These are phyloP conservation scores for Botia kubotai DNA, from an alignment of 2,797 vertebrate genomes.

Conservation along the genomic window DNA sequence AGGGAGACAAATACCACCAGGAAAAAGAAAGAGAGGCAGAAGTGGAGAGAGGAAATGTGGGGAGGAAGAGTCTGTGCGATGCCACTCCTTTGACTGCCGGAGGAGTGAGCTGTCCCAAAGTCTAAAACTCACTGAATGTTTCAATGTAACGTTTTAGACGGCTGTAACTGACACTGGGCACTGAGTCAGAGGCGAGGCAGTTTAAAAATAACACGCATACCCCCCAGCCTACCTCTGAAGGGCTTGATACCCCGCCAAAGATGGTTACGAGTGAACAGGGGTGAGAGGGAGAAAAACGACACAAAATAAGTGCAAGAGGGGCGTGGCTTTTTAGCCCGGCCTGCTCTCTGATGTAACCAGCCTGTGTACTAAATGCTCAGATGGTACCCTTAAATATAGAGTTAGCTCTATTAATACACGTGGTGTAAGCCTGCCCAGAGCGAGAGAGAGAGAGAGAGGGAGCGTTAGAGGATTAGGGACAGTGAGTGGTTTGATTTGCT, in stretches of 20 bases:
- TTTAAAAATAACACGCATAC: constrained; percentile 72
- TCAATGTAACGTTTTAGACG: constrained; percentile 24
- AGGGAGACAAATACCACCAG: constrained; percentile 4
- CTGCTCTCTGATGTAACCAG: constrained; percentile 47
- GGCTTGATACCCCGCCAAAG: constrained; percentile 76
- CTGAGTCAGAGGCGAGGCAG: constrained; percentile 55
- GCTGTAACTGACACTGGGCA: constrained; percentile 32
- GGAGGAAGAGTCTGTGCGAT: constrained; percentile 3
- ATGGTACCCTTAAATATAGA: constrained; percentile 59
- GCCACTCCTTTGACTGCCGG: constrained; percentile 15
- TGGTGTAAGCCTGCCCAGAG: constrained; percentile 55
- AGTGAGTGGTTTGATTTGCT: no score
- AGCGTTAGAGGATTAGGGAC: constrained; percentile 1
- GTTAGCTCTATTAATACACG: constrained; percentile 58
- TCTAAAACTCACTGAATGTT: constrained; percentile 32
- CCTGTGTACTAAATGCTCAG: constrained; percentile 44
- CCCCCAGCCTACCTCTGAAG: constrained; percentile 49
- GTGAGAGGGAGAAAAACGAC: constrained; percentile 47
- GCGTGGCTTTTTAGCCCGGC: constrained; percentile 49
- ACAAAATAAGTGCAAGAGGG: constrained; percentile 57
- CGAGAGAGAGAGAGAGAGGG: constrained; percentile 34
- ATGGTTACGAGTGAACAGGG: constrained; percentile 74
- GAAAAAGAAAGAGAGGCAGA: constrained; percentile 41
- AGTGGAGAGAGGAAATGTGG: constrained; percentile 22
- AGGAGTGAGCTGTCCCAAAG: constrained; percentile 19